A percentile compares a stretch with the other conserved stretches of the same genome.
Conservation (phyloP, 2,113 vertebrate genomes). For the Triplophysa rosa region DNA sequence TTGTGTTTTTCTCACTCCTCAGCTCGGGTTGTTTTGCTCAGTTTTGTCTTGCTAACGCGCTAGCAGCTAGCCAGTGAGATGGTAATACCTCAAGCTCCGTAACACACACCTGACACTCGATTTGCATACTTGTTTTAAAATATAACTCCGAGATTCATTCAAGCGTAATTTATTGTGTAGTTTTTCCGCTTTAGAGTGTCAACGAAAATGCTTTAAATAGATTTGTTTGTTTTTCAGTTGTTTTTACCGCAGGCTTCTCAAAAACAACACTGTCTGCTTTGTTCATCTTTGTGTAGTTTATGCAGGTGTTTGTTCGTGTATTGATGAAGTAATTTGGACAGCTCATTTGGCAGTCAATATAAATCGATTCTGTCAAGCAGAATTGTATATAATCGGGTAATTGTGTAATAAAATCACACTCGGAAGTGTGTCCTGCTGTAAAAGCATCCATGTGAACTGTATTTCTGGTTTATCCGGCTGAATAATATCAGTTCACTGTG, state of each 20-base stretch:
- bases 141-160: background rate
- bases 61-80: constrained; percentile 29
- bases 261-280: constrained; percentile 29
- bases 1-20: constrained; percentile 18
- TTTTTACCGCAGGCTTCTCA: background rate
- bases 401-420: background rate
- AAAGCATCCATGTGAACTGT: background rate
- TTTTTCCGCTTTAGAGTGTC: background rate
- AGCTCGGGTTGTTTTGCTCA: constrained; percentile 59
- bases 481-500: background rate
- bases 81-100: background rate
- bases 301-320: background rate
- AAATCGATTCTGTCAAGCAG: background rate
- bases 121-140: background rate
- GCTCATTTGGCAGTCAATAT: background rate
- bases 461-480: background rate
- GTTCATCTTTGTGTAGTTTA: background rate
- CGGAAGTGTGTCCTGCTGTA: background rate
- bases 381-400: background rate
- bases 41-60: constrained; percentile 29
- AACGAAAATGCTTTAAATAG: background rate
- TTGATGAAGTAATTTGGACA: background rate
- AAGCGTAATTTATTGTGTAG: background rate
- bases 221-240: constrained; percentile 7
- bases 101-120: background rate